Evolutionary conservation across 1,140 invertebrate genomes (phyloP).

Genomic region (Ceratitis capitata): DNA sequence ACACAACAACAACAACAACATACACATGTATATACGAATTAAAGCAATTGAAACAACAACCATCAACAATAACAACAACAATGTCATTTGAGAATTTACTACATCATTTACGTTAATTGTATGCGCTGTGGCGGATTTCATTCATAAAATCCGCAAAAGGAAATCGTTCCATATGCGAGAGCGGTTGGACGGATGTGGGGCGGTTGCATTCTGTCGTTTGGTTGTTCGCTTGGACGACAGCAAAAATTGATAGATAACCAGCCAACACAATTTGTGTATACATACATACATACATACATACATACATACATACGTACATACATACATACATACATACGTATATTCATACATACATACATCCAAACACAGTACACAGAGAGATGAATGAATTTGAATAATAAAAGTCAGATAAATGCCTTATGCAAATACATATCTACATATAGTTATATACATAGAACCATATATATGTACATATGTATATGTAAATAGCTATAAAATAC

Average conservation of each 20-base stretch:
- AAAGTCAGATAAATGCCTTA: no score
- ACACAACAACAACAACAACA: neutral
- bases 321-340: neutral
- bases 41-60: neutral
- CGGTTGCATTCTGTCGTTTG: neutral
- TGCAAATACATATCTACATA: no score
- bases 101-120: constrained; percentile 29
- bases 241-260: neutral
- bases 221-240: neutral
- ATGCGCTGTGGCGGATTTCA: constrained; percentile 25
- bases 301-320: neutral
- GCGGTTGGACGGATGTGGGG: neutral
- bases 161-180: neutral
- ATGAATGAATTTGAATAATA: no score
- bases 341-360: neutral
- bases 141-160: constrained; percentile 14
- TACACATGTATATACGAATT: neutral
- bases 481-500: no score
- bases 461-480: neutral
- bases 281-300: neutral
- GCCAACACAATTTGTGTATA: neutral
- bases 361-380: no score
- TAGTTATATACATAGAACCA: neutral
- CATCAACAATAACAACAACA: neutral
- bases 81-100: neutral